Percentiles rank a stretch among this genome's conserved stretches.
phyloP scores from a whole-genome alignment of 2,888 invertebrate genomes.

The Loripinus fragilis region DNA sequence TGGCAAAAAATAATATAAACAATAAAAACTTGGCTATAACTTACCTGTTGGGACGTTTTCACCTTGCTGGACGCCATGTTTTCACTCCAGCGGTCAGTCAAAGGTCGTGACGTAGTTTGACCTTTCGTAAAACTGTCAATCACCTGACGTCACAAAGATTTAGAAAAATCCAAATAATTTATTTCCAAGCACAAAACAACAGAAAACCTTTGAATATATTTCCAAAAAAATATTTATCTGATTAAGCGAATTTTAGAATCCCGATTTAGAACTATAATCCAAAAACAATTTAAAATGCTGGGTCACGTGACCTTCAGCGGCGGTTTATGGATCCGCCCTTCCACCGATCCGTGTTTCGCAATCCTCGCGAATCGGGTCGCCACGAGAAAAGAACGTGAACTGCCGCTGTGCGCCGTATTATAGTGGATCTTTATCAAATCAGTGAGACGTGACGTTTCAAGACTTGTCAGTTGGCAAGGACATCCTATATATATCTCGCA shows the following conservation, averaged over 20 bases:
- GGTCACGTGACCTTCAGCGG: neutral
- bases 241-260: neutral
- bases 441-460: neutral
- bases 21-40: neutral
- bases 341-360: slow-evolving; percentile 17
- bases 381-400: slow-evolving; percentile 17
- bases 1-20: too few relatives aligned
- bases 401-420: neutral
- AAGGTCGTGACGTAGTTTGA: slow-evolving; percentile 60
- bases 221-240: slow-evolving; percentile 28
- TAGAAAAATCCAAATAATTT: neutral
- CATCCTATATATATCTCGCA: too few relatives aligned
- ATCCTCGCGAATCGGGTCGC: neutral
- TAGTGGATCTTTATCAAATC: slow-evolving; percentile 1
- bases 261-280: slow-evolving; percentile 1
- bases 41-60: slow-evolving; percentile 68
- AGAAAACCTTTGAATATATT: slow-evolving; percentile 10
- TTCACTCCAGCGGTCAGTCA: slow-evolving; percentile 54
- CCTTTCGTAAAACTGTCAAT: slow-evolving; percentile 55
- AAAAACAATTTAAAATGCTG: neutral
- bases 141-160: slow-evolving; percentile 66
- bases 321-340: neutral
- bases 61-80: slow-evolving; percentile 73
- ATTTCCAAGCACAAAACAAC: neutral
- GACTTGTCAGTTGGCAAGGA: neutral